Evolutionary conservation across 2,113 vertebrate genomes (phyloP).

Genomic region (Cavia porcellus): DNA sequence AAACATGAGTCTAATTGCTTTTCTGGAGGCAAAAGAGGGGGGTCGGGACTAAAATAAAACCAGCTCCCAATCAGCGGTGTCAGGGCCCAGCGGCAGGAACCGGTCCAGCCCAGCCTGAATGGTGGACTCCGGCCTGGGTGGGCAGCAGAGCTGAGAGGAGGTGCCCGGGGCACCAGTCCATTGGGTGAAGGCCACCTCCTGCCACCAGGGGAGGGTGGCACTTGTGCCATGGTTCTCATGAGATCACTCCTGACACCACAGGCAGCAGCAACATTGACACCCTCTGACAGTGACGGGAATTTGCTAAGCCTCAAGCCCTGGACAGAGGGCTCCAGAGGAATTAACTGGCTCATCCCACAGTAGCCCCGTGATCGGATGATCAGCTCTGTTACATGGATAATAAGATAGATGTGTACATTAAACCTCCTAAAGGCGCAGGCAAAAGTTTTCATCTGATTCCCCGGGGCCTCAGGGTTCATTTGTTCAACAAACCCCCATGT

Average conservation of each 20-base stretch:
- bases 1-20: constrained; percentile 76
- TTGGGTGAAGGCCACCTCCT: neutral
- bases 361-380: accelerated
- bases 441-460: neutral
- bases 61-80: neutral
- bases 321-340: accelerated
- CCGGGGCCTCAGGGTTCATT: neutral
- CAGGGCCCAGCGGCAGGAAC: neutral
- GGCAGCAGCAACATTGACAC: accelerated
- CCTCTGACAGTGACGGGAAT: accelerated
- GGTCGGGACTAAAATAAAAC: constrained; percentile 17
- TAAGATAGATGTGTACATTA: neutral
- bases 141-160: neutral
- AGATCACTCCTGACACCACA: neutral
- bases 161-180: neutral
- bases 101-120: neutral
- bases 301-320: accelerated
- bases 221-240: accelerated
- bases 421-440: neutral
- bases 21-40: constrained; percentile 1
- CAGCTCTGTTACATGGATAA: neutral
- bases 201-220: accelerated
- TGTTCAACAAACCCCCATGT: neutral
- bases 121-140: neutral
- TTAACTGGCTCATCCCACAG: accelerated